These are phyloP conservation scores for Eurois occulta DNA, from an alignment of 2,888 invertebrate species.

Conservation along the genomic window DNA sequence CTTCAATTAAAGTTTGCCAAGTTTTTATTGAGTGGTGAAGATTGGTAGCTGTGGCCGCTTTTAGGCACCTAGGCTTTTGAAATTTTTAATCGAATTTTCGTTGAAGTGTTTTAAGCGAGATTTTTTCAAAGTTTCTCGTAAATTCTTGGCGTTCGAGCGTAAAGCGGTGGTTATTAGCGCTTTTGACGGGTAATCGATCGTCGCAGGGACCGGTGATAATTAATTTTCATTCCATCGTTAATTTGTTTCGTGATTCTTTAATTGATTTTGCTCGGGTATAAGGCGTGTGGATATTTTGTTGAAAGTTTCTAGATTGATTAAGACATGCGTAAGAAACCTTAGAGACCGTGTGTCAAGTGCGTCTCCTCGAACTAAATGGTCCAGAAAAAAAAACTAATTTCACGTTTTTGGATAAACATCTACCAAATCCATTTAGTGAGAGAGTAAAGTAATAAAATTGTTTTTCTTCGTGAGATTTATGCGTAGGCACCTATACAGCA, in stretches of 20 bases:
- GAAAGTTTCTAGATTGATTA: background rate
- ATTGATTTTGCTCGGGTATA: background rate
- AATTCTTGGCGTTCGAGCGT: slow-evolving; percentile 11
- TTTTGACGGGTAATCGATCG: slow-evolving; percentile 26
- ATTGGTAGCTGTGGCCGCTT: slow-evolving; percentile 37
- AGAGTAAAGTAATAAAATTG: slow-evolving; percentile 51
- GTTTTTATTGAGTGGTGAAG: slow-evolving; percentile 64
- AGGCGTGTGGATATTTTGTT: background rate
- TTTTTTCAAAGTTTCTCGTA: slow-evolving; percentile 35
- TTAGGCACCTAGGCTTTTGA: slow-evolving; percentile 33
- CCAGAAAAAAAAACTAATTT: slow-evolving; percentile 14
- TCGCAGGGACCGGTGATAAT: slow-evolving; percentile 17
- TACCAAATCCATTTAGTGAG: slow-evolving; percentile 37
- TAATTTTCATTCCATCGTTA: slow-evolving; percentile 30
- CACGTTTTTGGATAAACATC: slow-evolving; percentile 36
- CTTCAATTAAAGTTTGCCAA: slow-evolving; percentile 63
- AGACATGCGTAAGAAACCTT: background rate
- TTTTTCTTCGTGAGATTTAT: slow-evolving; percentile 53
- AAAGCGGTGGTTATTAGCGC: slow-evolving; percentile 8
- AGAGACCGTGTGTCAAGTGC: background rate
- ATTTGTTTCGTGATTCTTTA: slow-evolving; percentile 13
- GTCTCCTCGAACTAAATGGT: background rate
- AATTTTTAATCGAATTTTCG: slow-evolving; percentile 46
- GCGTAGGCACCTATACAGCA: slow-evolving; percentile 34
- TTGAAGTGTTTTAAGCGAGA: slow-evolving; percentile 25